Conservation (phyloP, 2,797 vertebrate species). For the Leucoraja ocellata region DNA sequence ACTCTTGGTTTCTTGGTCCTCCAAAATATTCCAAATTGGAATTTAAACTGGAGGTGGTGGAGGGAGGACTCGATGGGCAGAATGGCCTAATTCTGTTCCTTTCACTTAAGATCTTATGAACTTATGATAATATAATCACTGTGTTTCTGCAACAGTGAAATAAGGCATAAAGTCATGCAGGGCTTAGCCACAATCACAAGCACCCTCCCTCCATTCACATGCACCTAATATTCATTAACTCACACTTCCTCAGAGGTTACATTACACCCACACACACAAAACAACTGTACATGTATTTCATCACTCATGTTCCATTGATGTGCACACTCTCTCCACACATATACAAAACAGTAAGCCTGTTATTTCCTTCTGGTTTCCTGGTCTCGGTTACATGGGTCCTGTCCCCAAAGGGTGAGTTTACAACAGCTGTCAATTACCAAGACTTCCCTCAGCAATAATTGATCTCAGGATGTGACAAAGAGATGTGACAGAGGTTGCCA, state of each 20-base stretch:
- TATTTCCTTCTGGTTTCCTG: background rate
- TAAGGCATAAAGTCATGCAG: background rate
- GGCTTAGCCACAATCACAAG: too few species aligned
- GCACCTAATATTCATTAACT: background rate
- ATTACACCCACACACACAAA: background rate
- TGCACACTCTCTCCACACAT: background rate
- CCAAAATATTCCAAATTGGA: too few species aligned
- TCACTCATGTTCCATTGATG: background rate
- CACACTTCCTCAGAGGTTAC: background rate
- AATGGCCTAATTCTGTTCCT: too few species aligned
- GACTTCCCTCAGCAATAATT: background rate
- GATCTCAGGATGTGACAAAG: background rate
- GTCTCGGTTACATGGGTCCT: background rate
- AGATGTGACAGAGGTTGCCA: too few species aligned
- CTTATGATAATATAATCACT: too few species aligned
- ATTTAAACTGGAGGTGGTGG: too few species aligned
- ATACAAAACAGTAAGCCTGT: background rate
- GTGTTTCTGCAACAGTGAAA: too few species aligned
- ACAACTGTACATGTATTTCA: background rate
- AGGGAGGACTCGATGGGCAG: too few species aligned
- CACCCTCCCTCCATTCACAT: background rate
- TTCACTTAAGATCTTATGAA: too few species aligned
- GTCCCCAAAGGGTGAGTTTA: background rate
- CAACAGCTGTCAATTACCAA: background rate
- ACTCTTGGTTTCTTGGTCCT: too few species aligned